These are phyloP conservation scores for Contarinia nasturtii DNA, from an alignment of 1,140 invertebrate species.

Conservation along the genomic window DNA sequence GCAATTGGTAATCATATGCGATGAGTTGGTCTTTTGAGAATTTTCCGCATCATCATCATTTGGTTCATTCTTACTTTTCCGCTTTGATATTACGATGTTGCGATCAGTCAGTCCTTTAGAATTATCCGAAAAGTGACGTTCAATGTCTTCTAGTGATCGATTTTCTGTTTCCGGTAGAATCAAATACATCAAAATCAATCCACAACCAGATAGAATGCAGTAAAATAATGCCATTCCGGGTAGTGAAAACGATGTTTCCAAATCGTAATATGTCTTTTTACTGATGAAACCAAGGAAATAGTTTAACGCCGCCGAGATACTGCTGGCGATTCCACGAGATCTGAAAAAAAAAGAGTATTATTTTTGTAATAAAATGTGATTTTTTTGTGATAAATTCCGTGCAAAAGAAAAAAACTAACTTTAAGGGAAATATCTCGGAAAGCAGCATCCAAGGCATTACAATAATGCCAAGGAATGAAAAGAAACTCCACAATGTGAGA, in stretches of 20 bases:
- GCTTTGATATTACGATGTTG: conserved; percentile 1
- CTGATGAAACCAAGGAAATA: conserved; percentile 39
- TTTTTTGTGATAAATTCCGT: too few relatives aligned
- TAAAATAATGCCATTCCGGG: conserved; percentile 42
- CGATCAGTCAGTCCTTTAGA: conserved; percentile 1
- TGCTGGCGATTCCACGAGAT: conserved; percentile 33
- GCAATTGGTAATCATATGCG: too few relatives aligned
- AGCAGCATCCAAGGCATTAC: conserved; percentile 29
- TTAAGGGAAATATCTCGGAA: conserved; percentile 27
- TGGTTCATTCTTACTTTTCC: too few relatives aligned
- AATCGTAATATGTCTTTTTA: conserved; percentile 36
- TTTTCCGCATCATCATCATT: too few relatives aligned
- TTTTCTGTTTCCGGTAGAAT: conserved; percentile 65
- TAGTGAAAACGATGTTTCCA: conserved; percentile 27
- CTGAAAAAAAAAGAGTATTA: too few relatives aligned
- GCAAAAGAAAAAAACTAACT: too few relatives aligned
- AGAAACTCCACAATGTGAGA: too few relatives aligned
- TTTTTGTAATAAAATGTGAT: too few relatives aligned
- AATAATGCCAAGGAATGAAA: too few relatives aligned
- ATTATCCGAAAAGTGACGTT: conserved; percentile 31
- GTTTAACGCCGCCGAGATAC: conserved; percentile 31
- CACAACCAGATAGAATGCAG: conserved; percentile 31
- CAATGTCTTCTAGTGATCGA: conserved; percentile 52
- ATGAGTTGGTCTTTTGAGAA: too few relatives aligned
- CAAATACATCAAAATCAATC: conserved; percentile 37